phyloP scores from a whole-genome alignment of 2,797 vertebrate genomes.

The Anguilla obscura region DNA sequence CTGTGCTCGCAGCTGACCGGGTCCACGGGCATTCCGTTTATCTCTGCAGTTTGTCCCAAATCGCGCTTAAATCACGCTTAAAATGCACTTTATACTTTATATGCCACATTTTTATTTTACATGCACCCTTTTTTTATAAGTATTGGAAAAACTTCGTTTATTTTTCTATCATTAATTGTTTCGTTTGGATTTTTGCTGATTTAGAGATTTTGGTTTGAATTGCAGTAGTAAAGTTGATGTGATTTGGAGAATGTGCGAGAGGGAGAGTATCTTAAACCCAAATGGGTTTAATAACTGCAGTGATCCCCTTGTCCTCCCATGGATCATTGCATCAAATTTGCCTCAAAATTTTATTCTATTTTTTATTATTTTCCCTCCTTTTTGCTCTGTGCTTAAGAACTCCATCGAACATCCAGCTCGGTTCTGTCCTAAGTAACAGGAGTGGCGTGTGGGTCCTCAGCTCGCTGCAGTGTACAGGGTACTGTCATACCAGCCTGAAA shows the following conservation, averaged over 20 bases:
- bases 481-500: not conserved
- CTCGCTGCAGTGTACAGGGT: not conserved
- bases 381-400: constrained; percentile 29
- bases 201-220: constrained; percentile 1
- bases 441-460: not conserved
- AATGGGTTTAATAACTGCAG: constrained; percentile 50
- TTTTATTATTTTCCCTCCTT: not conserved
- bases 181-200: constrained; percentile 9
- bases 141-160: not conserved
- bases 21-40: constrained; percentile 57
- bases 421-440: not conserved
- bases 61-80: constrained; percentile 45
- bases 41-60: constrained; percentile 43
- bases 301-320: constrained; percentile 43
- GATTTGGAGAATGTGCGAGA: constrained; percentile 27
- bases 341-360: not conserved
- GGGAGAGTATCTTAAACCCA: constrained; percentile 50
- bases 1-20: constrained; percentile 40
- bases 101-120: constrained; percentile 42
- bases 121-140: constrained; percentile 11
- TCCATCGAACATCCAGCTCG: constrained; percentile 44
- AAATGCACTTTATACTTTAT: constrained; percentile 64
- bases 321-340: not conserved
- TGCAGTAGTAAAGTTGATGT: not conserved
- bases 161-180: not conserved